Percentiles rank a stretch among this genome's conserved stretches.
phyloP scores from a whole-genome alignment of 2,888 invertebrate genomes.

The Tenthredo livida region DNA sequence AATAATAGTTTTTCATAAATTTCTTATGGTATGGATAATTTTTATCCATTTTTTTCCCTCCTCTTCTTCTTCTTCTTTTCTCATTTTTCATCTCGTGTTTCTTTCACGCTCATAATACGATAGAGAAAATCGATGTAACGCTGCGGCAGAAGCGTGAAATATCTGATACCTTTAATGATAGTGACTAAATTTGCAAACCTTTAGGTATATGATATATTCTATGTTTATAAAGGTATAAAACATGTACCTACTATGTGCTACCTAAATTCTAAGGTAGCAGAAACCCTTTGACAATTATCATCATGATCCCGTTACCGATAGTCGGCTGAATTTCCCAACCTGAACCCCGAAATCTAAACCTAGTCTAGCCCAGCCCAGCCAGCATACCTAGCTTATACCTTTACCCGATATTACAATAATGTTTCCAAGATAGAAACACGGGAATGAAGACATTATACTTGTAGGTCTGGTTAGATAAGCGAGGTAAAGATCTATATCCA shows the following conservation, averaged over 20 bases:
- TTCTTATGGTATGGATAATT: no score
- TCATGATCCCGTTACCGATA: constrained; percentile 14
- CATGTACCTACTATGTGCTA: not conserved
- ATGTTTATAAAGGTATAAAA: not conserved
- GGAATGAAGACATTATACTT: constrained; percentile 41
- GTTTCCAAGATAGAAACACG: constrained; percentile 41
- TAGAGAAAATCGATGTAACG: no score
- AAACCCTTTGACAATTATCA: constrained; percentile 27
- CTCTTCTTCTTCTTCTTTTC: no score
- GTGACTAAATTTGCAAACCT: not conserved
- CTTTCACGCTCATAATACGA: no score
- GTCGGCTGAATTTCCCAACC: not conserved
- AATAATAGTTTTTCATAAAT: no score
- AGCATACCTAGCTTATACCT: no score
- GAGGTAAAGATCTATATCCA: not conserved
- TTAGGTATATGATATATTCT: not conserved
- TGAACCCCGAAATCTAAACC: not conserved
- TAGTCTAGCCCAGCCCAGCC: not conserved
- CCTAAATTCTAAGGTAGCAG: not conserved
- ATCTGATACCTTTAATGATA: no score
- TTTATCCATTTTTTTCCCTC: no score
- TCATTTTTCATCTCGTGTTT: no score
- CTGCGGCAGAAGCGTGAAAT: no score
- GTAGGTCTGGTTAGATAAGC: constrained; percentile 41
- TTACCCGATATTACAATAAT: constrained; percentile 1